Conservation (phyloP, 2,113 vertebrate species). For the Aegithalos caudatus region DNA sequence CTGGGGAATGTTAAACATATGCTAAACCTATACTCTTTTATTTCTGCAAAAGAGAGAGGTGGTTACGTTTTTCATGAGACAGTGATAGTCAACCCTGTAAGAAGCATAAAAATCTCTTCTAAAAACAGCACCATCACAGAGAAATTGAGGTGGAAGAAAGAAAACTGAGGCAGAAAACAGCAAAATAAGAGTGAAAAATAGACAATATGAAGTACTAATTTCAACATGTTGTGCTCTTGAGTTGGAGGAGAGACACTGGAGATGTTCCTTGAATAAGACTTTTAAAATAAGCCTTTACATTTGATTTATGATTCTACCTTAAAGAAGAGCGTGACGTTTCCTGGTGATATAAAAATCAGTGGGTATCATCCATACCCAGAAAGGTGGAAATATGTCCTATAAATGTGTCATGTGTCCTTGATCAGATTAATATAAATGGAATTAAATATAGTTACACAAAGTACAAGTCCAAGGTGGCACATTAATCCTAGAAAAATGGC, state of each 20-base stretch:
- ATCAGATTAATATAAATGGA: background rate
- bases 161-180: background rate
- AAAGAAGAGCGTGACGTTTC: fast-evolving
- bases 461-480: background rate
- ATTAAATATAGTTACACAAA: background rate
- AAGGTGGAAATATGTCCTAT: background rate
- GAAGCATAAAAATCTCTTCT: background rate
- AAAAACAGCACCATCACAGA: background rate
- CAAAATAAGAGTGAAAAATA: background rate
- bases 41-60: background rate
- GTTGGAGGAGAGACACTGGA: background rate
- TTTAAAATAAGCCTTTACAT: background rate
- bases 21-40: background rate
- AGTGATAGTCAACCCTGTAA: background rate
- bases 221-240: background rate
- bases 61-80: background rate
- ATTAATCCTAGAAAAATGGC: background rate
- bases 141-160: background rate
- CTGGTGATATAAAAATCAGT: background rate
- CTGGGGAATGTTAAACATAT: background rate
- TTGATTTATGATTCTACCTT: background rate
- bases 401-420: fast-evolving
- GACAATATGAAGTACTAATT: background rate
- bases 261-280: background rate
- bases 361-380: background rate